Conservation (phyloP, 2,113 vertebrate species). For the Protobothrops mucrosquamatus region DNA sequence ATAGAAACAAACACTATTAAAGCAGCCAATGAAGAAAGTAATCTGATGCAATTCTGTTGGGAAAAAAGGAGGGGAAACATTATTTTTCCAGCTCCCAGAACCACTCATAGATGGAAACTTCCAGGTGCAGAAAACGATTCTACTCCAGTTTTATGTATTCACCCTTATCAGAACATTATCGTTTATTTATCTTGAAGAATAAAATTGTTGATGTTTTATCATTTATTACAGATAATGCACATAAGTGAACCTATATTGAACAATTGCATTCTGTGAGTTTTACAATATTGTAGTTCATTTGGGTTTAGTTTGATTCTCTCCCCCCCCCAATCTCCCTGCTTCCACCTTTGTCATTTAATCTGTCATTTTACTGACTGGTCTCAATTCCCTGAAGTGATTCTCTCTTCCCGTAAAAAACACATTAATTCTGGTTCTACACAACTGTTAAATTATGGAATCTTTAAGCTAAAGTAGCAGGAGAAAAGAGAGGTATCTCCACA, state of each 20-base stretch:
- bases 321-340: rapidly evolving
- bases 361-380: neutral
- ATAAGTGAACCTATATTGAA: neutral
- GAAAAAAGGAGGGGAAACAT: neutral
- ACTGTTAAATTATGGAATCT: neutral
- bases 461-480: neutral
- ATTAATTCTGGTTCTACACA: neutral
- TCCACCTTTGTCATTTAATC: neutral
- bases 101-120: neutral
- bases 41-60: neutral
- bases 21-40: neutral
- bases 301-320: neutral
- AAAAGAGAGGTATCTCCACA: neutral
- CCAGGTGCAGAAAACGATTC: neutral
- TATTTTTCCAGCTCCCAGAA: neutral
- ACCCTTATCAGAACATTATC: neutral
- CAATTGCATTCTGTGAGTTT: neutral
- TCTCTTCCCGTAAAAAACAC: conserved; percentile 14
- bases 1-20: neutral
- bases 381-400: conserved; percentile 8
- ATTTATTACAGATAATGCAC: neutral
- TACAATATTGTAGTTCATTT: neutral
- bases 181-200: neutral
- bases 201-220: neutral
- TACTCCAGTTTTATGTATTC: neutral